These are phyloP conservation scores for Ptychochromis oligacanthus DNA, from an alignment of 2,113 vertebrate genomes.

Conservation along the genomic window DNA sequence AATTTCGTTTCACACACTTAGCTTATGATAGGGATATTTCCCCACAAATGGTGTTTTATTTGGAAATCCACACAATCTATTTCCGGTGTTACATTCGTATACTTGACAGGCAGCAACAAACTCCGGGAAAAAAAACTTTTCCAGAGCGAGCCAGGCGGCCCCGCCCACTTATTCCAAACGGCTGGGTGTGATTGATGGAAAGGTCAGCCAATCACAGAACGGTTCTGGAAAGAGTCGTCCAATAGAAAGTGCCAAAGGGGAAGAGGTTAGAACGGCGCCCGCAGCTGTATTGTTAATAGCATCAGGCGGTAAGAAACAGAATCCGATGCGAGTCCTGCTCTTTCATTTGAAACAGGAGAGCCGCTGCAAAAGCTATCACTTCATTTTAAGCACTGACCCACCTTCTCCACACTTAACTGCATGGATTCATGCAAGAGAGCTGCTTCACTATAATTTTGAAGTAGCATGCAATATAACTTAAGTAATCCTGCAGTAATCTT, in stretches of 20 bases:
- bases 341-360: conserved; percentile 31
- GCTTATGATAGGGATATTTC: rapidly evolving
- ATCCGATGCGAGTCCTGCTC: not conserved
- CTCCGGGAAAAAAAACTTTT: conserved; percentile 47
- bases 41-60: not conserved
- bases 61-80: rapidly evolving
- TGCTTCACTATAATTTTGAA: not conserved
- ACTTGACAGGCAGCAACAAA: conserved; percentile 1
- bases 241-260: conserved; percentile 34
- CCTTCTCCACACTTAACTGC: not conserved
- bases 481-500: not conserved
- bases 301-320: conserved; percentile 11
- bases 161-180: conserved; percentile 22
- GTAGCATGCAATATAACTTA: not conserved
- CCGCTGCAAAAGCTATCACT: not conserved
- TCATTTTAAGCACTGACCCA: not conserved
- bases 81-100: not conserved
- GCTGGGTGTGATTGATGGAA: conserved; percentile 51
- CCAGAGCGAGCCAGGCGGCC: conserved; percentile 8
- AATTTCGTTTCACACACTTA: rapidly evolving
- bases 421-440: not conserved
- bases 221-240: not conserved
- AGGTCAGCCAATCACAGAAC: conserved; percentile 34
- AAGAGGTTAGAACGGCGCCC: not conserved
- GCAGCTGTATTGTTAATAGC: not conserved